Evolutionary conservation across 2,113 vertebrate species (phyloP).

Genomic region (Menura novaehollandiae): DNA sequence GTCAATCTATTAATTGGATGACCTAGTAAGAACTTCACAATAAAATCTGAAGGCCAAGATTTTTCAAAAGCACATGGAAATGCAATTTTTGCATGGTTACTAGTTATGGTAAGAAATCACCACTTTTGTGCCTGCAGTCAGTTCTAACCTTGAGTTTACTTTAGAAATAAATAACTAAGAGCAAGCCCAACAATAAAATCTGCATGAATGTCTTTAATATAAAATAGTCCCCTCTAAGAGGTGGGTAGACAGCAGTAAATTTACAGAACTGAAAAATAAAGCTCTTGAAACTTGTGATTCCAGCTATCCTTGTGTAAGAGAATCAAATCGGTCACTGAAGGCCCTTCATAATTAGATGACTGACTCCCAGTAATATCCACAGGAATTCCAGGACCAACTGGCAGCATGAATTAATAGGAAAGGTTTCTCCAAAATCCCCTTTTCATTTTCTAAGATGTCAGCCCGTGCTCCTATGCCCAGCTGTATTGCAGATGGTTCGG

Average conservation of each 20-base stretch:
- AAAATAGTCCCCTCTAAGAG: not conserved
- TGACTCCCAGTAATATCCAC: conserved; percentile 28
- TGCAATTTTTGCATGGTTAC: not conserved
- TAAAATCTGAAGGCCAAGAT: not conserved
- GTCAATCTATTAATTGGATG: not conserved
- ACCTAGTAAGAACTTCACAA: not conserved
- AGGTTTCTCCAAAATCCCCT: conserved; percentile 32
- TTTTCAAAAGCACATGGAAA: conserved; percentile 6
- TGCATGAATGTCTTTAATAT: not conserved
- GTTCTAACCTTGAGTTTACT: conserved; percentile 59
- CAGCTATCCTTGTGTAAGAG: not conserved
- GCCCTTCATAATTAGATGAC: conserved; percentile 26
- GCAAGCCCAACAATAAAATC: conserved; percentile 28
- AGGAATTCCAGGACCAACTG: conserved; percentile 36
- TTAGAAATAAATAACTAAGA: conserved; percentile 40
- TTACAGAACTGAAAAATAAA: not conserved
- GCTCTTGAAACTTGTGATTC: not conserved
- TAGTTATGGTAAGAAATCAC: conserved; percentile 3
- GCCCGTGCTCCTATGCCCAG: not conserved
- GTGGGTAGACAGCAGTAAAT: not conserved
- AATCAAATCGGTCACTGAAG: conserved; percentile 16
- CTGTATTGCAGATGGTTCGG: not conserved
- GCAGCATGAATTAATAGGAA: conserved; percentile 35
- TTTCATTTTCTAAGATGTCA: conserved; percentile 33
- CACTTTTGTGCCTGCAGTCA: conserved; percentile 12